Evolutionary conservation across 2,888 invertebrate species (phyloP).

Genomic region (Syrphus vitripennis): DNA sequence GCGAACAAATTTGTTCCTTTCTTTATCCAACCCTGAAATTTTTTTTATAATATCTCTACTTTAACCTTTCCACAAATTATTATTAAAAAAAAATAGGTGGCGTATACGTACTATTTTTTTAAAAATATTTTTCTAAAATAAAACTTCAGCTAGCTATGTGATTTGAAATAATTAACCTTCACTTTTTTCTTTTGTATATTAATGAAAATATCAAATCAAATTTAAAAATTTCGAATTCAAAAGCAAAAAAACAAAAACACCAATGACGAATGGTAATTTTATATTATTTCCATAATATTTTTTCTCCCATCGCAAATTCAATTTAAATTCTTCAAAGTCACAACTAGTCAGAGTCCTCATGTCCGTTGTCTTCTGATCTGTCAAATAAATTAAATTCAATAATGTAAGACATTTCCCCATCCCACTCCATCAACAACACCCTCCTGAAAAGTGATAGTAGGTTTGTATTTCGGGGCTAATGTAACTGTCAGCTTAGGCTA

Average conservation of each 20-base stretch:
- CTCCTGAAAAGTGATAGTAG: neutral
- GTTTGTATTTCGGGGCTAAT: conserved; percentile 29
- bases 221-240: neutral
- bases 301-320: neutral
- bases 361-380: conserved; percentile 39
- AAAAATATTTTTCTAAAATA: neutral
- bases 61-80: too few relatives aligned
- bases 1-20: too few relatives aligned
- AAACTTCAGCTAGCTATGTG: neutral
- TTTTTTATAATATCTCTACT: too few relatives aligned
- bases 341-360: conserved; percentile 14
- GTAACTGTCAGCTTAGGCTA: conserved; percentile 63
- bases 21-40: too few relatives aligned
- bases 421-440: neutral
- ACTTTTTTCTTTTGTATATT: too few relatives aligned
- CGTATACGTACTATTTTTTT: conserved; percentile 2
- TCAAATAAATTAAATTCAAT: conserved; percentile 63
- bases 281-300: neutral
- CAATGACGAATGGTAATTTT: neutral
- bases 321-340: conserved; percentile 45
- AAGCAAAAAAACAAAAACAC: neutral
- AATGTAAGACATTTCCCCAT: conserved; percentile 35
- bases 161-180: too few relatives aligned
- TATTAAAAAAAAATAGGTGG: neutral
- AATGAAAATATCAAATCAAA: neutral